phyloP scores from a whole-genome alignment of 2,888 invertebrate species.

The Drosophila dives region DNA sequence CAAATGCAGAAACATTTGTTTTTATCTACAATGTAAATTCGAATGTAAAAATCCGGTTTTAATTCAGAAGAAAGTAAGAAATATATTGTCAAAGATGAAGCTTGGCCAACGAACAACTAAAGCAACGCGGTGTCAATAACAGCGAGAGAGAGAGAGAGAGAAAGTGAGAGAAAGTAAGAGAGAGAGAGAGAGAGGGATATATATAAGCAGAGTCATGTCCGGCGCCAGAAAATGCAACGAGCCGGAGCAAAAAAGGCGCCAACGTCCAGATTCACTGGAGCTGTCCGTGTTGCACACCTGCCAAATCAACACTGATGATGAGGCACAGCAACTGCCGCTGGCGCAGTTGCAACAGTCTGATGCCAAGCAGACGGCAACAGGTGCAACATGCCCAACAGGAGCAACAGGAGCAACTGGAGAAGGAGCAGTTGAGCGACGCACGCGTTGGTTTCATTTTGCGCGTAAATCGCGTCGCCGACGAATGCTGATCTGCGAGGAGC shows the following conservation, averaged over 20 bases:
- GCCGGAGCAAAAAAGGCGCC: conserved; percentile 35
- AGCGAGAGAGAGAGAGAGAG: not conserved
- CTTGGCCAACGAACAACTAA: not conserved
- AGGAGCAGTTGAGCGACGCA: conserved; percentile 26
- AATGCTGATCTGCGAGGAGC: conserved; percentile 39
- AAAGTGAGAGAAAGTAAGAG: too few species aligned
- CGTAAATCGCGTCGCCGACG: conserved; percentile 53
- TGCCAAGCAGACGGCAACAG: not conserved
- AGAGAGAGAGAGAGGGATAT: not conserved
- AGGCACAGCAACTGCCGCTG: not conserved
- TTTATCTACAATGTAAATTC: not conserved
- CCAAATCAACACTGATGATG: conserved; percentile 54
- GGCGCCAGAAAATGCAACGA: conserved; percentile 50
- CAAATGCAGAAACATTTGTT: not conserved
- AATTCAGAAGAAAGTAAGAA: not conserved
- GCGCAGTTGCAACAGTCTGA: not conserved
- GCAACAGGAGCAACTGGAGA: conserved; percentile 6
- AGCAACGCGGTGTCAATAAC: not conserved
- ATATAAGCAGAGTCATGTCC: conserved; percentile 68
- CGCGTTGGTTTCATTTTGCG: conserved; percentile 68
- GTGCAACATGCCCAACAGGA: conserved; percentile 10
- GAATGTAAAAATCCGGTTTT: not conserved
- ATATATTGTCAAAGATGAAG: conserved; percentile 20
- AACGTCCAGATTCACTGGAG: conserved; percentile 85
- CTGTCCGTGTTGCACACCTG: conserved; percentile 86